Conservation (phyloP, 2,888 invertebrate genomes). For the Agrochola circellaris region DNA sequence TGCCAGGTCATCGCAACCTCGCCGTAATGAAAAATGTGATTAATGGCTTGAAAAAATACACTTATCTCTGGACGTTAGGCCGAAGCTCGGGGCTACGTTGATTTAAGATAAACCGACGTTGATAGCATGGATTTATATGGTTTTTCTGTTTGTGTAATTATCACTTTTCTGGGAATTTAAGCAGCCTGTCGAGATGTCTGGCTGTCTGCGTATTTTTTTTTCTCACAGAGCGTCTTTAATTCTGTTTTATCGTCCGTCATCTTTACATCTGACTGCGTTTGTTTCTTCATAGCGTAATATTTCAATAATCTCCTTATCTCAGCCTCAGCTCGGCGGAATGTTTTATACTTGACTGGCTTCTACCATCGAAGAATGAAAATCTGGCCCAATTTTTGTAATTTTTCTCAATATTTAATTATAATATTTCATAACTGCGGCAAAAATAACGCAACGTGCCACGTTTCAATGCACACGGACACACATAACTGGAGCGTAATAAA, state of each 20-base stretch:
- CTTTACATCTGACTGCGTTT: constrained; percentile 35
- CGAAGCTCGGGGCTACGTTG: constrained; percentile 31
- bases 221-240: constrained; percentile 3
- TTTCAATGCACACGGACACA: constrained; percentile 78
- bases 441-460: constrained; percentile 77
- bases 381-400: constrained; percentile 35
- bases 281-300: constrained; percentile 37
- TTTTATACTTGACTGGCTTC: constrained; percentile 53
- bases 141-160: constrained; percentile 51
- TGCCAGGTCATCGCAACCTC: constrained; percentile 55
- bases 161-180: constrained; percentile 32
- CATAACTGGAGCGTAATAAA: constrained; percentile 84
- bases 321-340: constrained; percentile 29
- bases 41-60: constrained; percentile 65
- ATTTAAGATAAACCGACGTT: constrained; percentile 52
- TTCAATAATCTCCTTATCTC: constrained; percentile 37
- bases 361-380: constrained; percentile 39
- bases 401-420: constrained; percentile 67
- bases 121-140: constrained; percentile 42
- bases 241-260: constrained; percentile 31
- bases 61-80: constrained; percentile 63
- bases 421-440: constrained; percentile 68
- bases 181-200: constrained; percentile 12
- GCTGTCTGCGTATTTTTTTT: constrained; percentile 27
- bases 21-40: constrained; percentile 67